Percentiles rank a stretch among this genome's conserved stretches.
Conservation (phyloP, 2,113 vertebrate genomes). For the Corvus moneduloides region DNA sequence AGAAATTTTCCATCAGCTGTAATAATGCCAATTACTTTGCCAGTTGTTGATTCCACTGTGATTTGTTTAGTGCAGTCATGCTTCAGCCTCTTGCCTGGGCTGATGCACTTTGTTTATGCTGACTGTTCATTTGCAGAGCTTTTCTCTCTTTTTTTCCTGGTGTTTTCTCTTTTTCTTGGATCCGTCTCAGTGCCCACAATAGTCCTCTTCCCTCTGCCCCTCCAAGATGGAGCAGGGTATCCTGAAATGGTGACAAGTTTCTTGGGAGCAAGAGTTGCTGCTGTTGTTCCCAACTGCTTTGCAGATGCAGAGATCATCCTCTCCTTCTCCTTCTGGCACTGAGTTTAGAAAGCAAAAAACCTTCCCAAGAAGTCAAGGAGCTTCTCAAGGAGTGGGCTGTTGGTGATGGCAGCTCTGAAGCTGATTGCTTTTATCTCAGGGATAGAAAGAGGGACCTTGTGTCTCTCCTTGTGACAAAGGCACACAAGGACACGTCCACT, state of each 20-base stretch:
- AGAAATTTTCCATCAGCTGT: constrained; percentile 79
- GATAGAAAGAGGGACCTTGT: neutral
- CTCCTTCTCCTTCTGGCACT: accelerated
- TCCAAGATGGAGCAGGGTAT: neutral
- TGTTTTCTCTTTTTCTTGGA: neutral
- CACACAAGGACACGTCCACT: accelerated
- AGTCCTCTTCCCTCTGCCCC: neutral
- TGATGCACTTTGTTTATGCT: constrained; percentile 68
- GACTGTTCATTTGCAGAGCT: constrained; percentile 62
- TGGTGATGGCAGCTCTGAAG: neutral
- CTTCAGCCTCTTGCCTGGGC: constrained; percentile 54
- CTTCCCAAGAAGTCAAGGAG: neutral
- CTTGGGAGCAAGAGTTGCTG: neutral
- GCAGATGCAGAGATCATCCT: neutral
- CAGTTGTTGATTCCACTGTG: constrained; percentile 73
- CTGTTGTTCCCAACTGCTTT: neutral
- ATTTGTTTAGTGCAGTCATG: constrained; percentile 71
- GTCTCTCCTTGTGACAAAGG: neutral
- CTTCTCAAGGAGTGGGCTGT: neutral
- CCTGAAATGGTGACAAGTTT: neutral
- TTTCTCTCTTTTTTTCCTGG: neutral
- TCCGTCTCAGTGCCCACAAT: neutral
- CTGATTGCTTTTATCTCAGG: neutral
- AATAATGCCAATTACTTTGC: constrained; percentile 78
- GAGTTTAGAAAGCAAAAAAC: neutral